These are phyloP conservation scores for Papilio glaucus DNA, from an alignment of 1,140 invertebrate species.

Conservation along the genomic window DNA sequence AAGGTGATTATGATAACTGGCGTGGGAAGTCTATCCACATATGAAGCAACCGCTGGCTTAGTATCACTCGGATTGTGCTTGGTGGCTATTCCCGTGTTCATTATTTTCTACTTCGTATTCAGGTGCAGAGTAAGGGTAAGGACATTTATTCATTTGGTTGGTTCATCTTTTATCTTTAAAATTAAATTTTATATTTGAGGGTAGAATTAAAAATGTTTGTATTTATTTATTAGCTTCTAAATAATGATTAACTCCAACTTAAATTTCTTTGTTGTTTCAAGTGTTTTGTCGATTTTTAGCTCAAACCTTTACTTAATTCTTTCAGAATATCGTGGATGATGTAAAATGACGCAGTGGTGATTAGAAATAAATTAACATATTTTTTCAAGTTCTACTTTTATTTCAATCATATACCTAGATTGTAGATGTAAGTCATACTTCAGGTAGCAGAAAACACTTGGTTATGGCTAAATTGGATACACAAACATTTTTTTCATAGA, in stretches of 20 bases:
- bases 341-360: conserved; percentile 54
- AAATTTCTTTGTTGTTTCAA: too few relatives aligned
- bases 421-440: not conserved
- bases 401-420: not conserved
- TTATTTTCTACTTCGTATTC: conserved; percentile 62
- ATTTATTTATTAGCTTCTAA: too few relatives aligned
- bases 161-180: conserved; percentile 1
- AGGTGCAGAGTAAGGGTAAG: conserved; percentile 68
- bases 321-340: conserved; percentile 62
- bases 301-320: conserved; percentile 36
- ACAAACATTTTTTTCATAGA: too few relatives aligned
- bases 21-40: conserved; percentile 40
- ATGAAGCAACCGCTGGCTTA: conserved; percentile 52
- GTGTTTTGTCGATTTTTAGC: conserved; percentile 2
- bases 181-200: too few relatives aligned
- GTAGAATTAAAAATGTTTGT: conserved; percentile 1
- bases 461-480: too few relatives aligned
- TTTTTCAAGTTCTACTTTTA: not conserved
- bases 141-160: conserved; percentile 10
- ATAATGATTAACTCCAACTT: too few relatives aligned
- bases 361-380: conserved; percentile 33
- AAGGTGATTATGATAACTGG: conserved; percentile 54
- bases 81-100: conserved; percentile 51
- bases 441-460: too few relatives aligned
- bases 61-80: conserved; percentile 49